These are phyloP conservation scores for Orthosia cruda DNA, from an alignment of 2,888 invertebrate species.

Conservation along the genomic window DNA sequence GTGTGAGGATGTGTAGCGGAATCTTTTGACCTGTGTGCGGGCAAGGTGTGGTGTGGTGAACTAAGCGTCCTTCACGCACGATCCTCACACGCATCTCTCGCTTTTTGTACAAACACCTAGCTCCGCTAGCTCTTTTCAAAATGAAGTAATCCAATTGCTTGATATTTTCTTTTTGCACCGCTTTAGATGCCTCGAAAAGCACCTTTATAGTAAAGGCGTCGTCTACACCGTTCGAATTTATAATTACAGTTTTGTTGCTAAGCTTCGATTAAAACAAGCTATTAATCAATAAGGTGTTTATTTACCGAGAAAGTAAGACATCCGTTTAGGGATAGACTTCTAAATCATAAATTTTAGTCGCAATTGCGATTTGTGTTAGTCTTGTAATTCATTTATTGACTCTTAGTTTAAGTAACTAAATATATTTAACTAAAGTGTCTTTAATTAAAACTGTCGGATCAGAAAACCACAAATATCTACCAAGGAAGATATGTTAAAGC, in stretches of 20 bases:
- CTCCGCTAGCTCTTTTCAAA: no score
- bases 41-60: no score
- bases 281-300: constrained; percentile 30
- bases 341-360: not conserved
- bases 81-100: no score
- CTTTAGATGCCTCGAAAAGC: no score
- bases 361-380: not conserved
- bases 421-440: not conserved
- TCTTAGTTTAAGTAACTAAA: not conserved
- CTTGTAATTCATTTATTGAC: not conserved
- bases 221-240: constrained; percentile 26
- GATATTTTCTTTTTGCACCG: no score
- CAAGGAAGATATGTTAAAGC: not conserved
- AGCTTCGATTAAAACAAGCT: constrained; percentile 35
- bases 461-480: constrained; percentile 11
- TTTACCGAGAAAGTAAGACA: constrained; percentile 11
- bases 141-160: no score
- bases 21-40: no score
- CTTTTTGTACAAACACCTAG: no score
- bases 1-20: no score
- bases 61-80: no score
- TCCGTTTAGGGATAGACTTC: not conserved
- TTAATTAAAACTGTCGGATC: not conserved
- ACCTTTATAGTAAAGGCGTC: constrained; percentile 25
- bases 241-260: constrained; percentile 57